Conservation (phyloP, 2,113 vertebrate genomes). For the Gopherus flavomarginatus region DNA sequence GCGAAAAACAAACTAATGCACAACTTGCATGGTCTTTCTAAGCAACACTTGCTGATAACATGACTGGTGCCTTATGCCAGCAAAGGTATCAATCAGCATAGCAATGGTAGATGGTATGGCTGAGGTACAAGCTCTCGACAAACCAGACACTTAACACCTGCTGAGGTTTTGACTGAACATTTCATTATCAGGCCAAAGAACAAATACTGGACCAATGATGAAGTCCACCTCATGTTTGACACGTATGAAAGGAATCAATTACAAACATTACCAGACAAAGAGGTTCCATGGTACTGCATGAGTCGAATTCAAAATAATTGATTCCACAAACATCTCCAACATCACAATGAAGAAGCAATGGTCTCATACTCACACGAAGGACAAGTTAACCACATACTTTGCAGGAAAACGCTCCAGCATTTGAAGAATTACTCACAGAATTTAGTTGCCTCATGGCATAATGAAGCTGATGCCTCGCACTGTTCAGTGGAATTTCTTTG, state of each 20-base stretch:
- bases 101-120: not conserved
- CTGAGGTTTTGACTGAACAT: not conserved
- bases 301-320: not conserved
- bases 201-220: not conserved
- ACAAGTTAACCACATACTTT: not conserved
- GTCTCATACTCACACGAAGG: not conserved
- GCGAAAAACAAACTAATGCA: not conserved
- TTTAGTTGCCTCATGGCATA: not conserved
- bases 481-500: not conserved
- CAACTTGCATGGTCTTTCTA: not conserved
- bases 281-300: not conserved
- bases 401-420: not conserved
- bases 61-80: not conserved
- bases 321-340: not conserved
- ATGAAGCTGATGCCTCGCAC: not conserved
- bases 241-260: not conserved
- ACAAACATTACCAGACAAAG: not conserved
- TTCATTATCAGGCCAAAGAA: not conserved
- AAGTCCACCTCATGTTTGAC: not conserved
- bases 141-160: not conserved
- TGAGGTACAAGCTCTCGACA: not conserved
- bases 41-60: not conserved
- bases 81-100: not conserved
- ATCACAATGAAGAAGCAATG: not conserved
- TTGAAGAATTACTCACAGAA: not conserved